These are phyloP conservation scores for Trichogramma dendrolimi DNA, from an alignment of 2,888 invertebrate genomes.

Conservation along the genomic window DNA sequence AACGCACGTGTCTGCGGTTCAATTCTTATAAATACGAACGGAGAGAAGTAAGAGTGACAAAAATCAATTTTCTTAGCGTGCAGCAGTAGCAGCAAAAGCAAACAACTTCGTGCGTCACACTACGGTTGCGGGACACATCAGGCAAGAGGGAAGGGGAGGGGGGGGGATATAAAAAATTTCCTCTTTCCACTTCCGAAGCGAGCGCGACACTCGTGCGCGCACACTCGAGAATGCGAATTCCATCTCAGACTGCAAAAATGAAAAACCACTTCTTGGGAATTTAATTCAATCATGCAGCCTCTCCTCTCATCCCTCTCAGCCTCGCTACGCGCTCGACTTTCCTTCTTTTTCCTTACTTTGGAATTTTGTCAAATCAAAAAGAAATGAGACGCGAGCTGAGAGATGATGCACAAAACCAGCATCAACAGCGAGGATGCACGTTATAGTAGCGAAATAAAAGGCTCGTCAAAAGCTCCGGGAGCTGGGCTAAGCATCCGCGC, in stretches of 20 bases:
- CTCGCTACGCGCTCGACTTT: too few relatives aligned
- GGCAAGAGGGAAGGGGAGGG: neutral
- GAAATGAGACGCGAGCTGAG: conserved; percentile 13
- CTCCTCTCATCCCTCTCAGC: conserved; percentile 12
- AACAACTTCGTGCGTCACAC: conserved; percentile 15
- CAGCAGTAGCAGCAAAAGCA: conserved; percentile 6
- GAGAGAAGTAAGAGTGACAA: neutral
- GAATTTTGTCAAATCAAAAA: conserved; percentile 27
- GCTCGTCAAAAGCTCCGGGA: too few relatives aligned
- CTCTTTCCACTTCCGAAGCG: neutral
- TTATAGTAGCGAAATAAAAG: too few relatives aligned
- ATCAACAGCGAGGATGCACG: too few relatives aligned
- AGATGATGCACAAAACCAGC: too few relatives aligned
- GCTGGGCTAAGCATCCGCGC: neutral
- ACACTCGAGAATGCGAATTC: conserved; percentile 13
- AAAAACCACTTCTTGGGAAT: conserved; percentile 28
- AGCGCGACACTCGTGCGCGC: neutral
- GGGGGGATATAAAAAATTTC: neutral
- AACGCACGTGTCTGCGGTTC: neutral
- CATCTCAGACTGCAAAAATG: conserved; percentile 25
- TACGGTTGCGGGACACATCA: too few relatives aligned
- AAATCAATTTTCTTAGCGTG: conserved; percentile 21
- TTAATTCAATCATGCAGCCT: conserved; percentile 25
- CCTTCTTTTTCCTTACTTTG: neutral
- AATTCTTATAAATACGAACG: neutral